These are phyloP conservation scores for Tetragonisca angustula DNA, from an alignment of 2,888 invertebrate species.

Conservation along the genomic window DNA sequence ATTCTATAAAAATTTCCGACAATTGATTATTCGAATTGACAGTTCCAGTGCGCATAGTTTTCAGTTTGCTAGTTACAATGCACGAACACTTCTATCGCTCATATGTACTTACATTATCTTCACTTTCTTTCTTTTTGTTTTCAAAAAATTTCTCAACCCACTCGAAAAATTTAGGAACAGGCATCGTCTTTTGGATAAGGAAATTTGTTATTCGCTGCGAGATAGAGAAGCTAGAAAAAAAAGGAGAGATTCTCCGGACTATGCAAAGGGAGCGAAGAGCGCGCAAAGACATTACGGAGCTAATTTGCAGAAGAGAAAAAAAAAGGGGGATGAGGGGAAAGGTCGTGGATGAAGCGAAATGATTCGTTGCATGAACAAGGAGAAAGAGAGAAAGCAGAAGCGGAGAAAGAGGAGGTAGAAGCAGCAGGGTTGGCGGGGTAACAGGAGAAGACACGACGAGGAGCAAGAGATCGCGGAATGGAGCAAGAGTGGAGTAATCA, in stretches of 20 bases:
- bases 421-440: conserved; percentile 56
- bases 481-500: conserved; percentile 78
- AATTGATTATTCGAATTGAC: too few relatives aligned
- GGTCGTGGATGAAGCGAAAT: conserved; percentile 44
- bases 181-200: not conserved
- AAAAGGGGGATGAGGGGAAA: not conserved
- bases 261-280: conserved; percentile 46
- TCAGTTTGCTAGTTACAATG: too few relatives aligned
- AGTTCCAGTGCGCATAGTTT: too few relatives aligned
- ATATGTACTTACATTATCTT: too few relatives aligned
- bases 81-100: too few relatives aligned
- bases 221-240: not conserved
- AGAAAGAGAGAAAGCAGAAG: conserved; percentile 37
- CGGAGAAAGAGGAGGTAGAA: conserved; percentile 58
- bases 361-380: conserved; percentile 39
- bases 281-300: conserved; percentile 61
- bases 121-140: too few relatives aligned
- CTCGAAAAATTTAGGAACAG: not conserved
- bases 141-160: not conserved
- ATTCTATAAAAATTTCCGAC: too few relatives aligned
- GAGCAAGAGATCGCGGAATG: conserved; percentile 75
- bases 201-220: conserved; percentile 11
- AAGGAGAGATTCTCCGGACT: conserved; percentile 22
- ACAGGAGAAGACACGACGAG: conserved; percentile 67
- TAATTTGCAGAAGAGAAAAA: conserved; percentile 66